A percentile compares a stretch with the other conserved stretches of the same genome.
Conservation (phyloP, 2,888 invertebrate species). For the Biston stratarius region DNA sequence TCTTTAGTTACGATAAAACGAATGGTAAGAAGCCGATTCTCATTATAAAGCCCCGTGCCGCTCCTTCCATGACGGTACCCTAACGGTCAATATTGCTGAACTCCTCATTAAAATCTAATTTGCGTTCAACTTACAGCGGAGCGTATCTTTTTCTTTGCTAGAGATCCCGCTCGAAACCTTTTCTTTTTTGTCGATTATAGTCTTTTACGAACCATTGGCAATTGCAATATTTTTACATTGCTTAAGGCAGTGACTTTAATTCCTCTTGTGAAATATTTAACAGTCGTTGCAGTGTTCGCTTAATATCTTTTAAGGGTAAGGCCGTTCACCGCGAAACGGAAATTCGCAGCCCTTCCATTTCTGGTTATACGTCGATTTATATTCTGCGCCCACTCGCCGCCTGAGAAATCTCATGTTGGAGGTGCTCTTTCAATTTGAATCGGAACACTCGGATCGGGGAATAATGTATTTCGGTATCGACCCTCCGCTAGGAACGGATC, state of each 20-base stretch:
- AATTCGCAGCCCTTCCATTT: constrained; percentile 83
- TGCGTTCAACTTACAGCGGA: constrained; percentile 62
- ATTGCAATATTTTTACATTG: constrained; percentile 43
- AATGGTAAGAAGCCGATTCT: constrained; percentile 50
- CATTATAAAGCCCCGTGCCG: constrained; percentile 54
- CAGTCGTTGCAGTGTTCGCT: constrained; percentile 50
- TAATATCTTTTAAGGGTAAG: constrained; percentile 58
- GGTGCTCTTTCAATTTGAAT: constrained; percentile 87
- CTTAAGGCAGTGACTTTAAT: constrained; percentile 32
- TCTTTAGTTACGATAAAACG: constrained; percentile 41
- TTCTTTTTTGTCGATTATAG: constrained; percentile 43
- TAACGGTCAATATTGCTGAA: constrained; percentile 59
- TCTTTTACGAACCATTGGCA: constrained; percentile 42
- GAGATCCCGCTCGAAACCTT: constrained; percentile 47
- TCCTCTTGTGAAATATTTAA: constrained; percentile 42
- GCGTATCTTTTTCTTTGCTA: constrained; percentile 59
- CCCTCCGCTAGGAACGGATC: constrained; percentile 82
- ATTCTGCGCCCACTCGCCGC: constrained; percentile 86
- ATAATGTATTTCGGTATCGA: constrained; percentile 87
- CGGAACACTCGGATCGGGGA: constrained; percentile 86
- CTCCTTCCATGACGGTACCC: constrained; percentile 48
- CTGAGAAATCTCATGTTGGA: constrained; percentile 86
- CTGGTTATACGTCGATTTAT: constrained; percentile 86
- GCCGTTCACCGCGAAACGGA: constrained; percentile 76
- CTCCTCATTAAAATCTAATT: constrained; percentile 68